These are phyloP conservation scores for Palloptera scutellata DNA, from an alignment of 2,888 invertebrate species.

Conservation along the genomic window DNA sequence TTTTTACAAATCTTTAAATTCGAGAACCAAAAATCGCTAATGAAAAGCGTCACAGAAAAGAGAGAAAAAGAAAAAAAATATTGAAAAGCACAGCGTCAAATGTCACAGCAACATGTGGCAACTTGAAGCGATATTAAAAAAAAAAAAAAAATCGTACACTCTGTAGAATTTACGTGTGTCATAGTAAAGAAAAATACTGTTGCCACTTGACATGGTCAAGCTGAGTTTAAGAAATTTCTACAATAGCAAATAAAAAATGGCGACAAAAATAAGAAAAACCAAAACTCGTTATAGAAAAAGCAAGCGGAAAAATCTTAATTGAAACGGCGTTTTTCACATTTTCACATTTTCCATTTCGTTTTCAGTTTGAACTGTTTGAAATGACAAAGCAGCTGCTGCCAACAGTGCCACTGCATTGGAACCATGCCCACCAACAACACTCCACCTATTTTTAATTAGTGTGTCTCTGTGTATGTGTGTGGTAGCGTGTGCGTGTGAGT, in stretches of 20 bases:
- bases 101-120: slow-evolving; percentile 56
- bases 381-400: slow-evolving; percentile 27
- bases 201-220: slow-evolving; percentile 49
- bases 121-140: slow-evolving; percentile 18
- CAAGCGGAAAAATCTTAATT: slow-evolving; percentile 27
- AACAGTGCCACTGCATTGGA: slow-evolving; percentile 12
- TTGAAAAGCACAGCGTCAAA: slow-evolving; percentile 35
- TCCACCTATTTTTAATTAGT: no score
- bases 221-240: slow-evolving; percentile 40
- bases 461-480: no score
- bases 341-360: background rate
- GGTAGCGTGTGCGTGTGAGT: no score
- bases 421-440: no score
- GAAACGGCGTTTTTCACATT: slow-evolving; percentile 25
- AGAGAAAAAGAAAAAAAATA: background rate
- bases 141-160: slow-evolving; percentile 36
- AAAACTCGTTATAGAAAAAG: slow-evolving; percentile 1
- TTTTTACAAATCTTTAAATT: slow-evolving; percentile 1
- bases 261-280: slow-evolving; percentile 13
- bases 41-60: slow-evolving; percentile 8
- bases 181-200: slow-evolving; percentile 28
- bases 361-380: background rate
- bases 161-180: background rate
- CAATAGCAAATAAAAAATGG: slow-evolving; percentile 14
- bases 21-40: slow-evolving; percentile 4